A percentile compares a stretch with the other conserved stretches of the same genome.
phyloP scores from a whole-genome alignment of 2,113 vertebrate genomes.

The Lycaon pictus region DNA sequence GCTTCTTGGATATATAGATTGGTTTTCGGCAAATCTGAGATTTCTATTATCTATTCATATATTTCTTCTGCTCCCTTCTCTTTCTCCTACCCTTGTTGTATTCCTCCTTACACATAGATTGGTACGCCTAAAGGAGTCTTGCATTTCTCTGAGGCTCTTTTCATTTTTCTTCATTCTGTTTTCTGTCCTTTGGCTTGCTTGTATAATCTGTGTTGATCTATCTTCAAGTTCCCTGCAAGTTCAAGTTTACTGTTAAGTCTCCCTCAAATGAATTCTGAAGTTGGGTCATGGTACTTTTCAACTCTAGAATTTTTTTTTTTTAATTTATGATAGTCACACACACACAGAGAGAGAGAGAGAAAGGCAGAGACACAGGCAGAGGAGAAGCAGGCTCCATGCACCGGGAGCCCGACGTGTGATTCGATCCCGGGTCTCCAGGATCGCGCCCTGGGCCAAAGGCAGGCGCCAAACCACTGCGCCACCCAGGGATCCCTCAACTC shows the following conservation, averaged over 20 bases:
- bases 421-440: not conserved
- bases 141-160: not conserved
- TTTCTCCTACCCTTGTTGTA: not conserved
- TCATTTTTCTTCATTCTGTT: not conserved
- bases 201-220: not conserved
- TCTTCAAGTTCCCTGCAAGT: not conserved
- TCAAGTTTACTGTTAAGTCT: not conserved
- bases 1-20: not conserved
- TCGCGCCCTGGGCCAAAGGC: not conserved
- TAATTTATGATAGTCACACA: no score
- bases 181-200: not conserved
- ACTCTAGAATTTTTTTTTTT: not conserved
- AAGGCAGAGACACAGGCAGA: not conserved
- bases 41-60: not conserved
- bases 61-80: not conserved
- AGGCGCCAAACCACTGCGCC: not conserved
- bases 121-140: not conserved
- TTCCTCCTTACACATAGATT: not conserved
- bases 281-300: not conserved
- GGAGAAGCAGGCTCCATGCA: not conserved
- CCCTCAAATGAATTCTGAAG: not conserved
- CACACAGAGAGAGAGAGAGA: not conserved
- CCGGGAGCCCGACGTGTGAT: fast-evolving
- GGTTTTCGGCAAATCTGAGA: not conserved
- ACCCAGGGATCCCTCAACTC: not conserved